A percentile compares a stretch with the other conserved stretches of the same genome.
These are phyloP conservation scores for Scaptomyza cyrtandrae DNA, from an alignment of 2,888 invertebrate genomes.

Conservation along the genomic window DNA sequence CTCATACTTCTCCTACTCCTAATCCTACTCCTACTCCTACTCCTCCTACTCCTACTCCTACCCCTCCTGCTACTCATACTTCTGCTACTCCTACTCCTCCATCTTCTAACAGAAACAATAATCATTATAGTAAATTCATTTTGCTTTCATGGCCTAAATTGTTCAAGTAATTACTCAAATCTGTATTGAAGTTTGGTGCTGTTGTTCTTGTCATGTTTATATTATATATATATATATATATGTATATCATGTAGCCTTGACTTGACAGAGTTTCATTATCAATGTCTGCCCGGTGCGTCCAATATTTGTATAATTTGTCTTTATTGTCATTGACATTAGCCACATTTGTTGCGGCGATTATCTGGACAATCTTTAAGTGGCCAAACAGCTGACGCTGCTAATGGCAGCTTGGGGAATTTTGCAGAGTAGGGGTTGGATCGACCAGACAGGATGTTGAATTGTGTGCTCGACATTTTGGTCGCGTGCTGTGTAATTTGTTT, in stretches of 20 bases:
- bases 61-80: background rate
- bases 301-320: slow-evolving; percentile 73
- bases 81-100: no score
- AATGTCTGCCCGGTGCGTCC: slow-evolving; percentile 40
- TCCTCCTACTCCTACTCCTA: no score
- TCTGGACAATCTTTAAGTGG: slow-evolving; percentile 72
- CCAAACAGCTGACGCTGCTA: slow-evolving; percentile 72
- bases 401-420: slow-evolving; percentile 27
- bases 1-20: no score
- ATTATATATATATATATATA: slow-evolving; percentile 32
- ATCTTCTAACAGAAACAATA: slow-evolving; percentile 4
- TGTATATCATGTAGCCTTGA: background rate
- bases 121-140: slow-evolving; percentile 28
- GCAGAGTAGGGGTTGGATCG: background rate
- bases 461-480: slow-evolving; percentile 38
- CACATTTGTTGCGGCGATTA: slow-evolving; percentile 74
- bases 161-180: slow-evolving; percentile 37
- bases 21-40: background rate
- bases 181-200: slow-evolving; percentile 10
- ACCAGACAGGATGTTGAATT: slow-evolving; percentile 23
- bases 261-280: slow-evolving; percentile 56
- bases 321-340: slow-evolving; percentile 74
- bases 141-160: background rate
- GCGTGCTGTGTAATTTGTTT: slow-evolving; percentile 43
- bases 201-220: slow-evolving; percentile 20